Evolutionary conservation across 2,797 vertebrate genomes (phyloP).

Genomic region (Lycodopsis pacificus): DNA sequence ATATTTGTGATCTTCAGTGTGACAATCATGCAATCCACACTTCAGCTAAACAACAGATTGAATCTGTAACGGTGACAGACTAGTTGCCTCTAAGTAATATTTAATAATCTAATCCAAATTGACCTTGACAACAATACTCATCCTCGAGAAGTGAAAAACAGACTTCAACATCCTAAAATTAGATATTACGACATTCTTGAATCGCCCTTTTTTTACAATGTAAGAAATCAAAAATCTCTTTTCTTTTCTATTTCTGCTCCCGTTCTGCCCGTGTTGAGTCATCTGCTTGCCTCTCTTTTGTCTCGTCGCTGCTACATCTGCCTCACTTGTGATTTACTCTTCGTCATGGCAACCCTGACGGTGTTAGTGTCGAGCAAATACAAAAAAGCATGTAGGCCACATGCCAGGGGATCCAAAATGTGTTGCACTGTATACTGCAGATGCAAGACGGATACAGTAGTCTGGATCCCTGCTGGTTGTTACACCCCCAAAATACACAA

Average conservation of each 20-base stretch:
- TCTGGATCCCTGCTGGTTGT: conserved; percentile 30
- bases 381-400: conserved; percentile 58
- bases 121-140: not conserved
- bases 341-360: conserved; percentile 44
- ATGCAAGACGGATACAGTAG: not conserved
- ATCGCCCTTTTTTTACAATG: not conserved
- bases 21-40: not conserved
- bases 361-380: conserved; percentile 25
- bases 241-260: not conserved
- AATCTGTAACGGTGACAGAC: not conserved
- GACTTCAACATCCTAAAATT: not conserved
- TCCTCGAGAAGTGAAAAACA: not conserved
- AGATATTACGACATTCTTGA: not conserved
- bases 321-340: conserved; percentile 23
- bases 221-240: not conserved
- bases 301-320: conserved; percentile 14
- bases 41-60: not conserved
- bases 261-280: not conserved
- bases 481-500: not conserved
- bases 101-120: not conserved
- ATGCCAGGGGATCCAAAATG: conserved; percentile 43
- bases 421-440: conserved; percentile 39
- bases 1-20: not conserved
- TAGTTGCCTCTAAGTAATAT: not conserved
- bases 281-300: conserved; percentile 3